These are phyloP conservation scores for Cervus canadensis DNA, from an alignment of 2,113 vertebrate species.

Conservation along the genomic window DNA sequence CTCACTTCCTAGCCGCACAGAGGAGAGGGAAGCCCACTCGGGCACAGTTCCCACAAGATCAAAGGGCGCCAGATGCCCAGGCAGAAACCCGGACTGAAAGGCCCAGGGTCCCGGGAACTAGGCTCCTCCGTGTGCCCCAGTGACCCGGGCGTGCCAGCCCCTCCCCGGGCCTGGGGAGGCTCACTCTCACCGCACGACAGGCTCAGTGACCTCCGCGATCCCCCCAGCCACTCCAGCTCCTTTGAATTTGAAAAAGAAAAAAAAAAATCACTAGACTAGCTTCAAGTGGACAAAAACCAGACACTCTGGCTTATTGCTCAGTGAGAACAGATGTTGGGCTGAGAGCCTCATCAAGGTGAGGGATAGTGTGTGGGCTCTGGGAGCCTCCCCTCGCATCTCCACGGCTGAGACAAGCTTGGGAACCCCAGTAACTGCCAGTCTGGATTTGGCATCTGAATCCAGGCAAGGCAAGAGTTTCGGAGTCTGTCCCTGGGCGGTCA, in stretches of 20 bases:
- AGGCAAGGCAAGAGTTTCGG: not conserved
- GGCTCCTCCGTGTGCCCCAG: not conserved
- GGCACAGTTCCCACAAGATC: not conserved
- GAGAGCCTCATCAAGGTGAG: slow-evolving; percentile 77
- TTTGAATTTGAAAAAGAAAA: slow-evolving; percentile 78
- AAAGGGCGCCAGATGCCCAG: not conserved
- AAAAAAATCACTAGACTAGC: slow-evolving; percentile 67
- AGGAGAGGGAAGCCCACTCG: not conserved
- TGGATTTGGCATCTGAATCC: not conserved
- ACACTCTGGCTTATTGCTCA: slow-evolving; percentile 76
- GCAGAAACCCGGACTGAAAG: not conserved
- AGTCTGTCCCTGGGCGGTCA: not conserved
- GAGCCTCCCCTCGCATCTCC: not conserved
- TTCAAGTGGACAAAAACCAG: slow-evolving; percentile 82
- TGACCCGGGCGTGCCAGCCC: slow-evolving; percentile 63
- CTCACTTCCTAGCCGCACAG: not conserved
- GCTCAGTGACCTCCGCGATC: slow-evolving; percentile 74
- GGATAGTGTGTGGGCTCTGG: slow-evolving; percentile 58
- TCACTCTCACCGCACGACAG: slow-evolving; percentile 77
- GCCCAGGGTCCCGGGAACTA: not conserved
- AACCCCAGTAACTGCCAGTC: not conserved
- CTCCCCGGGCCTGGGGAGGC: slow-evolving; percentile 77
- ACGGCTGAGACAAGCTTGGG: not conserved
- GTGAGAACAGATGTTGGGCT: slow-evolving; percentile 81
- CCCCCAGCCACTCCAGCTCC: slow-evolving; percentile 78